Conservation (phyloP, 1,140 invertebrate species). For the Philaenus spumarius region DNA sequence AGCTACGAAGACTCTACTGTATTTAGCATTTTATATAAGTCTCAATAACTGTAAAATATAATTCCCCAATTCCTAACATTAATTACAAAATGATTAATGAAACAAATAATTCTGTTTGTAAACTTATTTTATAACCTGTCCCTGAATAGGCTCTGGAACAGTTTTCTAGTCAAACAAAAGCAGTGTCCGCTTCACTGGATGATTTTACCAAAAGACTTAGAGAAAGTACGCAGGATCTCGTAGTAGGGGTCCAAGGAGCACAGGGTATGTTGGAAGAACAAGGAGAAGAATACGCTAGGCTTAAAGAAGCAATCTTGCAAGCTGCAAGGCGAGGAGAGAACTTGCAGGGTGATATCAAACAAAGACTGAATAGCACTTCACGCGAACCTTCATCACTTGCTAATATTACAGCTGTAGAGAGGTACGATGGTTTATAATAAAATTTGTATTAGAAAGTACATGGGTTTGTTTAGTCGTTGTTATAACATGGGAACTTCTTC, state of each 20-base stretch:
- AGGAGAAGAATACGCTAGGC: constrained; percentile 52
- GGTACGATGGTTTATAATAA: no score
- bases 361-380: constrained; percentile 31
- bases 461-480: no score
- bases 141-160: constrained; percentile 79
- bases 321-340: constrained; percentile 79
- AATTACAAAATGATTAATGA: no score
- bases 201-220: constrained; percentile 75
- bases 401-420: constrained; percentile 88
- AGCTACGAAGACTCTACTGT: no score
- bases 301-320: constrained; percentile 72
- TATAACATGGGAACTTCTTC: no score
- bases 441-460: no score
- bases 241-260: constrained; percentile 49
- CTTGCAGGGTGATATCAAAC: constrained; percentile 61
- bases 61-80: no score
- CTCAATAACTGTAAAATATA: no score
- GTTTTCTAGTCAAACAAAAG: constrained; percentile 82
- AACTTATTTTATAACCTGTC: constrained; percentile 31
- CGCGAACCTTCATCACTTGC: constrained; percentile 57
- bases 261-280: constrained; percentile 60
- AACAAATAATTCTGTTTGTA: not conserved
- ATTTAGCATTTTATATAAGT: no score
- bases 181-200: constrained; percentile 76
- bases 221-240: constrained; percentile 35